Evolutionary conservation across 2,888 invertebrate species (phyloP), one percentile per base, ranked within the genome.

Genomic region (Parnassius smintheus): DNA sequence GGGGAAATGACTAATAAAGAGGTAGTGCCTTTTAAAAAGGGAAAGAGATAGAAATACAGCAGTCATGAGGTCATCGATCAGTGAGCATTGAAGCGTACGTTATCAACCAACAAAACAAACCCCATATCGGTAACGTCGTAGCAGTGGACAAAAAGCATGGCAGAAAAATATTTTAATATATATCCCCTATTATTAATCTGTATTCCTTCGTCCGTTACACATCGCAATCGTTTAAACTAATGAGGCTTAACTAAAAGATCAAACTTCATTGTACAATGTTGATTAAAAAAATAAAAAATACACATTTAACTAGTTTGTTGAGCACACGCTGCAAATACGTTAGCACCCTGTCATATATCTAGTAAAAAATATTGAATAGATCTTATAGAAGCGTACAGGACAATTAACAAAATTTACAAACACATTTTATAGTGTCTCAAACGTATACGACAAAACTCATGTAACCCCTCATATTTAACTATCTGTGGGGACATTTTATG

Each of bases 181-280:
- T 8, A 53, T 41, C 13, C 41, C 53, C 18, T 8, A 35, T 41
- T 46, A 57, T 52, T 55, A 50, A 18, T 50, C 56, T 35, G 46
- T 48, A 53, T 46, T 45, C 55, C 51, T 51, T 54, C 51, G 59
- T 56, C 54, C 62, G 51, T 59, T 59, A 59, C 58, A 64, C 61
- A 61, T 41, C n/a, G 35, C 35, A 51, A 45, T 18, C 52, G 41
- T 66, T 75, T 66, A 72, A 63, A 65, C 72, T 74, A 73, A 68
- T 74, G 75, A 75, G 74, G 73, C 48, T 61, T 64, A 66, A 67
- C 56, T 64, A 62, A 62, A 41, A 50, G 48, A 56, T 45, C 41
- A 35, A 50, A 46, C 41, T 59, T 59, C 18, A 11, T 22, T n/a
- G 9, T 7, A 2, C 10, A 2, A 54, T 42, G 9, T 13, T 2